These are phyloP conservation scores for Pterostichus niger DNA, from an alignment of 2,888 invertebrate genomes.

Conservation along the genomic window DNA sequence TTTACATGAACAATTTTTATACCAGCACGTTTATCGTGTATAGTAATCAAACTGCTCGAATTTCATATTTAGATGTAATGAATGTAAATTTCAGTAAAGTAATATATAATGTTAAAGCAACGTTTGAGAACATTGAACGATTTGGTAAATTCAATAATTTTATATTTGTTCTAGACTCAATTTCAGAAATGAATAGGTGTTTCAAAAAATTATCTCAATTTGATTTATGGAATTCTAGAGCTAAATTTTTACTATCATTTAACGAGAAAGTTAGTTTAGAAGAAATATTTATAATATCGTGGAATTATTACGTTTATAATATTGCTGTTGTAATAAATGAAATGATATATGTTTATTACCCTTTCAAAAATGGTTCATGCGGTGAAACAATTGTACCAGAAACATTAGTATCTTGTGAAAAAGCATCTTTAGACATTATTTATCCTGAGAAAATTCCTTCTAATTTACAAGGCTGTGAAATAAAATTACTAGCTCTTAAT, in stretches of 20 bases:
- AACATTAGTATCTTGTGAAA: neutral
- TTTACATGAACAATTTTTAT: neutral
- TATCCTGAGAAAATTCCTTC: constrained; percentile 22
- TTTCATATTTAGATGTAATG: neutral
- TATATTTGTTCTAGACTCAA: constrained; percentile 12
- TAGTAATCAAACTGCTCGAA: neutral
- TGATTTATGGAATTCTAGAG: constrained; percentile 12
- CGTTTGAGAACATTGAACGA: neutral
- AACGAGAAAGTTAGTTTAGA: constrained; percentile 14
- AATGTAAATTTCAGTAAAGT: constrained; percentile 2
- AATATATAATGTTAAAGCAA: neutral
- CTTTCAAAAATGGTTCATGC: constrained; percentile 10
- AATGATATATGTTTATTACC: neutral
- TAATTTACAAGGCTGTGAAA: constrained; percentile 25
- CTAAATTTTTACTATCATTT: neutral
- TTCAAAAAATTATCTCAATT: neutral
- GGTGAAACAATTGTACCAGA: neutral
- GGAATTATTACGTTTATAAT: constrained; percentile 10
- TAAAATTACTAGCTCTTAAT: constrained; percentile 5
- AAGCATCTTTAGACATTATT: neutral
- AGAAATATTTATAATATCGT: constrained; percentile 7
- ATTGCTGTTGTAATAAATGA: constrained; percentile 23
- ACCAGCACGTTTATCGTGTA: neutral
- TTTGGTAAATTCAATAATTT: constrained; percentile 25
- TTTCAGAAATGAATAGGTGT: neutral